phyloP scores from a whole-genome alignment of 1,140 invertebrate genomes.

The Ips typographus region DNA sequence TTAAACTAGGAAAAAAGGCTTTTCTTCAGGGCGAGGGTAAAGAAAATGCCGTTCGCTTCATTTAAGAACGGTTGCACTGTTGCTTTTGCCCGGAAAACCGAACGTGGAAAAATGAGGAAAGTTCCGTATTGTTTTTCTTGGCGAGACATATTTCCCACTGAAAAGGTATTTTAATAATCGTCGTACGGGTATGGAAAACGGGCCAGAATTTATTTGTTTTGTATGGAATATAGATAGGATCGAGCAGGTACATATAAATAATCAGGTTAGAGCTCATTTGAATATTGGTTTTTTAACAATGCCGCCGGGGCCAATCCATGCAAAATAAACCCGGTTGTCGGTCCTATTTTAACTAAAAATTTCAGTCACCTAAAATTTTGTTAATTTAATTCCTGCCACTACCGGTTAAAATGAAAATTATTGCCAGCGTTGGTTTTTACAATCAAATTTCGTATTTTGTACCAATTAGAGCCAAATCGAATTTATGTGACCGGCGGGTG shows the following conservation, averaged over 20 bases:
- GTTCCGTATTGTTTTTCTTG: background rate
- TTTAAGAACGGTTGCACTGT: slow-evolving; percentile 2
- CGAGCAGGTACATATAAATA: background rate
- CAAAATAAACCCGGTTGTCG: background rate
- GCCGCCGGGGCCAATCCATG: background rate
- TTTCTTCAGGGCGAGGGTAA: background rate
- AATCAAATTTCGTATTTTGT: no score
- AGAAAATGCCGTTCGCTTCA: slow-evolving; percentile 1
- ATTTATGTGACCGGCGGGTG: no score
- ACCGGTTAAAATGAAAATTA: background rate
- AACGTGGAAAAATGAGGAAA: background rate
- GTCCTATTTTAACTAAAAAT: slow-evolving; percentile 2
- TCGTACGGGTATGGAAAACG: background rate
- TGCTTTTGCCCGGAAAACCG: background rate
- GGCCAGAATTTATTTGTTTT: background rate
- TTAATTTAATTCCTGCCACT: slow-evolving; percentile 5
- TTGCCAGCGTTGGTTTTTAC: background rate
- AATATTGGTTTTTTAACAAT: slow-evolving; percentile 5
- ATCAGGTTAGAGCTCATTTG: slow-evolving; percentile 1
- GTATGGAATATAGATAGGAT: background rate
- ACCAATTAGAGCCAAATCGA: no score
- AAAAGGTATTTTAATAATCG: background rate
- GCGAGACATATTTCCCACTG: background rate
- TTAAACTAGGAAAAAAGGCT: slow-evolving; percentile 1
- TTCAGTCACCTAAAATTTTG: background rate